These are phyloP conservation scores for Xenopus laevis DNA, from an alignment of 2,113 vertebrate species.

Conservation along the genomic window DNA sequence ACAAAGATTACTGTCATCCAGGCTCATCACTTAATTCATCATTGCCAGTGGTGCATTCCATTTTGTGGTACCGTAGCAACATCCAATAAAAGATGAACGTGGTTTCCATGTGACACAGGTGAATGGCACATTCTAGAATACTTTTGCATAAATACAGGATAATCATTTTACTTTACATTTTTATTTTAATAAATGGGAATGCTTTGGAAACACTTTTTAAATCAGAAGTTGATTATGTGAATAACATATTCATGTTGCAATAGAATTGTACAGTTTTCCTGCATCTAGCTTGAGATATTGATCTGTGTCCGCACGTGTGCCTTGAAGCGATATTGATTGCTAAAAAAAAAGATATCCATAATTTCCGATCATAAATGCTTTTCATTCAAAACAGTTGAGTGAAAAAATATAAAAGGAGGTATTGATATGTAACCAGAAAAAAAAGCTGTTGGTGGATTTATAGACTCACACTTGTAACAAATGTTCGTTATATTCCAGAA, in stretches of 20 bases:
- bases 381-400: not conserved
- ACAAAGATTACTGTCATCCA: slow-evolving; percentile 87
- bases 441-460: no score
- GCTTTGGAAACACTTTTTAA: slow-evolving; percentile 65
- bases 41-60: slow-evolving; percentile 86
- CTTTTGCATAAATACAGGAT: slow-evolving; percentile 75
- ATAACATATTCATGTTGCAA: slow-evolving; percentile 7
- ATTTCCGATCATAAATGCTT: slow-evolving; percentile 17
- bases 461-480: no score
- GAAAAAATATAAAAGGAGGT: not conserved
- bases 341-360: slow-evolving; percentile 8
- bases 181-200: slow-evolving; percentile 78
- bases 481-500: no score
- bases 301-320: slow-evolving; percentile 4
- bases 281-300: slow-evolving; percentile 16
- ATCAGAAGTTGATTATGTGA: slow-evolving; percentile 58
- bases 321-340: slow-evolving; percentile 5
- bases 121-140: slow-evolving; percentile 77
- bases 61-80: slow-evolving; percentile 96
- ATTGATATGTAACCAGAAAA: no score
- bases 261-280: not conserved
- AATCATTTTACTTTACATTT: slow-evolving; percentile 79
- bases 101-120: slow-evolving; percentile 73
- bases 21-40: slow-evolving; percentile 93
- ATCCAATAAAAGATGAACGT: slow-evolving; percentile 75